phyloP scores from a whole-genome alignment of 2,797 vertebrate genomes.

The Xenops minutus region DNA sequence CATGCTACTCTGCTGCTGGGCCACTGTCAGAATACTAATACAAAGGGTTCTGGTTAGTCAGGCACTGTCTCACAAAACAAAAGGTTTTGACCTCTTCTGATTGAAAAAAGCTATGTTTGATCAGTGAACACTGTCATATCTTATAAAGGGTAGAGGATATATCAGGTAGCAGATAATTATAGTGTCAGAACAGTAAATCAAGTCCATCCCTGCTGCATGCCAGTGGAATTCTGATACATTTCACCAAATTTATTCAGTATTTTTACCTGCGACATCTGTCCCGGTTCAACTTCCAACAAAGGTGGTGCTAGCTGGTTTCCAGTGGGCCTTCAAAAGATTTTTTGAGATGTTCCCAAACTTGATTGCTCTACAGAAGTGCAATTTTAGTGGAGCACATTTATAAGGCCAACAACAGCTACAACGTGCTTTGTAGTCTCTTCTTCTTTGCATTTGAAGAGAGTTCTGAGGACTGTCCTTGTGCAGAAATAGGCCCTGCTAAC shows the following conservation, averaged over 20 bases:
- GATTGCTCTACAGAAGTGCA: background rate
- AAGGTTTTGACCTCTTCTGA: background rate
- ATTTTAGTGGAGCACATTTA: background rate
- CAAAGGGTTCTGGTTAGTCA: background rate
- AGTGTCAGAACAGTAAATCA: background rate
- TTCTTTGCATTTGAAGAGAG: background rate
- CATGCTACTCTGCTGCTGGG: background rate
- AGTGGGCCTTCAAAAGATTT: background rate
- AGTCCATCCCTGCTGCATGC: background rate
- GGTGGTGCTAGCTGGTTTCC: background rate
- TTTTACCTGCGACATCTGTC: background rate
- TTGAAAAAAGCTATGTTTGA: background rate
- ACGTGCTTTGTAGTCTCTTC: background rate
- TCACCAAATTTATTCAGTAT: background rate
- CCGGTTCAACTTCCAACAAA: background rate
- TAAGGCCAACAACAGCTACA: background rate
- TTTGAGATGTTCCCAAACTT: background rate
- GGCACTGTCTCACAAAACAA: background rate
- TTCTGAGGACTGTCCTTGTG: background rate
- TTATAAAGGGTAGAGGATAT: background rate
- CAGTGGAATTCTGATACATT: background rate
- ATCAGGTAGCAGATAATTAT: background rate
- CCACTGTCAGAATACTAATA: conserved; percentile 53
- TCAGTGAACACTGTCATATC: background rate
- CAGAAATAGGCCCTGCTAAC: background rate